phyloP scores from a whole-genome alignment of 2,113 vertebrate genomes.

The Lagopus muta region DNA sequence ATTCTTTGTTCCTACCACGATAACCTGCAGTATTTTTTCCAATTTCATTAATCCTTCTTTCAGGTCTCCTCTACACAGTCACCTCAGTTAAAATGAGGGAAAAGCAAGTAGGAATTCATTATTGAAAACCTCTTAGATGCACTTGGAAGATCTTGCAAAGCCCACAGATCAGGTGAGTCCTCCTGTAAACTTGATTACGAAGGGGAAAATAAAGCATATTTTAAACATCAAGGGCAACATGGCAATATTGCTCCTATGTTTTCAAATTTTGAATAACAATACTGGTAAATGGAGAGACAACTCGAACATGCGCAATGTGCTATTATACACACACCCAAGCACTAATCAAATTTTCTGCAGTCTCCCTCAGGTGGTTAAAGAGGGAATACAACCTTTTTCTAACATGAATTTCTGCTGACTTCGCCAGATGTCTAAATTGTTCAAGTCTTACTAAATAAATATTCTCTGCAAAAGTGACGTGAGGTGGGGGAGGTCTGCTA shows the following conservation, averaged over 20 bases:
- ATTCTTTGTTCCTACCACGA: neutral
- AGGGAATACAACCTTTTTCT: neutral
- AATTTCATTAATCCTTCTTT: neutral
- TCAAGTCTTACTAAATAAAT: neutral
- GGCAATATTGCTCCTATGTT: neutral
- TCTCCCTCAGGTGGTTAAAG: constrained; percentile 35
- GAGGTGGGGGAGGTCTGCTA: neutral
- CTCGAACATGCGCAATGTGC: neutral
- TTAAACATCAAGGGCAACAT: neutral
- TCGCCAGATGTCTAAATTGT: neutral
- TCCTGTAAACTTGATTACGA: neutral
- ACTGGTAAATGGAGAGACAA: neutral
- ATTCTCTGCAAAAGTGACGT: neutral
- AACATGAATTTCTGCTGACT: neutral
- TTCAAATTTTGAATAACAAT: neutral
- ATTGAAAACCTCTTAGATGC: neutral
- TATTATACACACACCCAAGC: neutral
- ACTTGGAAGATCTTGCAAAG: neutral
- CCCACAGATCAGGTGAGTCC: neutral
- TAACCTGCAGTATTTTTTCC: neutral
- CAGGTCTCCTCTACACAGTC: neutral
- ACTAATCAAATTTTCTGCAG: neutral
- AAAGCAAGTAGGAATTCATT: neutral
- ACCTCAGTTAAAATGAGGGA: neutral
- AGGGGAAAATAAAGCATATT: neutral